These are phyloP conservation scores for Drosophila albomicans DNA, from an alignment of 1,140 invertebrate species.

Conservation along the genomic window DNA sequence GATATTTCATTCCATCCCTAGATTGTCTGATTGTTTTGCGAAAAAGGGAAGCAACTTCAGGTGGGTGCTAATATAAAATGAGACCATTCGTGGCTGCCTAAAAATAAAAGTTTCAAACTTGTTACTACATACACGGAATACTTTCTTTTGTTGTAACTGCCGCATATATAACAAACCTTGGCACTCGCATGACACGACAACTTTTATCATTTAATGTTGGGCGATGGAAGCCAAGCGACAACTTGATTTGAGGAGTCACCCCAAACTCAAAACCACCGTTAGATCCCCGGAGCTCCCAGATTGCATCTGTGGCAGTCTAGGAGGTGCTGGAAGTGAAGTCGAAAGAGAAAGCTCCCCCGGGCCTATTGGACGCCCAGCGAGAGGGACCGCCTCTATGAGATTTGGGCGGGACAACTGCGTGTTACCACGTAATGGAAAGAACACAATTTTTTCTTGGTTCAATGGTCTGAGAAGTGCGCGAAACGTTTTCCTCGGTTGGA, in stretches of 20 bases:
- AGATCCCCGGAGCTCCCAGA: conserved; percentile 54
- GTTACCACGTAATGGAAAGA: conserved; percentile 75
- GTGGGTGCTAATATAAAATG: too few species aligned
- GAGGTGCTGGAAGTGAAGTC: conserved; percentile 61
- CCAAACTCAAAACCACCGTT: conserved; percentile 19
- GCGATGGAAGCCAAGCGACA: conserved; percentile 47
- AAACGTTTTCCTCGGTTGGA: conserved; percentile 68
- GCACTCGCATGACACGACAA: conserved; percentile 63
- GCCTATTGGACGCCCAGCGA: conserved; percentile 78
- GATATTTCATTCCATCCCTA: too few species aligned
- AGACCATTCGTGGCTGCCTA: too few species aligned
- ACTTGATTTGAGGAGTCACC: conserved; percentile 23
- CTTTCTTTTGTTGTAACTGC: background rate
- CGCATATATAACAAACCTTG: too few species aligned
- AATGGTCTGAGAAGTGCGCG: conserved; percentile 77
- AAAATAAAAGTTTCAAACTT: background rate
- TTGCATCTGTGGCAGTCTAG: conserved; percentile 65
- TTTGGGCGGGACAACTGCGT: conserved; percentile 82
- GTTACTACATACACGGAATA: background rate
- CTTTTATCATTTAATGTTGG: conserved; percentile 45
- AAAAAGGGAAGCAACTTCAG: too few species aligned
- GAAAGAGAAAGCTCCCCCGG: conserved; percentile 75
- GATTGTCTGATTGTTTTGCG: too few species aligned
- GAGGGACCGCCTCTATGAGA: conserved; percentile 78
- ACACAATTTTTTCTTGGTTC: conserved; percentile 74